These are phyloP conservation scores for Diuraphis noxia DNA, from an alignment of 1,140 invertebrate genomes.

Conservation along the genomic window DNA sequence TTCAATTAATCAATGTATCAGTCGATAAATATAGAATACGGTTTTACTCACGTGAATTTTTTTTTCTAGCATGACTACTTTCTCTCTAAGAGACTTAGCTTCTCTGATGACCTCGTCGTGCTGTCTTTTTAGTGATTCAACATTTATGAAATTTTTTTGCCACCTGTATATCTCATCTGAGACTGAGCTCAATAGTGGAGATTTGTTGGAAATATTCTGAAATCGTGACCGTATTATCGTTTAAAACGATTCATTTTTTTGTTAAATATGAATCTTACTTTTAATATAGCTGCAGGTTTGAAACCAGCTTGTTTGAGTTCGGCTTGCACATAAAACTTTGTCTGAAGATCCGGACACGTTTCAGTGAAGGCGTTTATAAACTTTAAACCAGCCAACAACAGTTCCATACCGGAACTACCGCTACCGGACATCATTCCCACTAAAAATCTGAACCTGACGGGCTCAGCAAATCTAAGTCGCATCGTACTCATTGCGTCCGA, in stretches of 20 bases:
- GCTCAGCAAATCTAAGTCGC: conserved; percentile 84
- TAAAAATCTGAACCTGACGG: conserved; percentile 86
- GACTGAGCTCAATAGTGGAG: conserved; percentile 62
- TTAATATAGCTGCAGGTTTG: conserved; percentile 71
- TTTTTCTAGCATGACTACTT: conserved; percentile 70
- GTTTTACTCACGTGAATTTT: conserved; percentile 67
- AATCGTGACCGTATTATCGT: background rate
- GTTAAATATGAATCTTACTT: conserved; percentile 63
- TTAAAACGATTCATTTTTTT: background rate
- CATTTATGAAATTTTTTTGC: conserved; percentile 72
- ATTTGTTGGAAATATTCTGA: conserved; percentile 46
- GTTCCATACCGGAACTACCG: conserved; percentile 65
- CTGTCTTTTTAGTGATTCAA: conserved; percentile 66
- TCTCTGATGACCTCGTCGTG: conserved; percentile 66
- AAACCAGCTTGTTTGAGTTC: conserved; percentile 84
- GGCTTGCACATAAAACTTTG: conserved; percentile 85
- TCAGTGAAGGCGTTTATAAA: conserved; percentile 83
- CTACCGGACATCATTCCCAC: conserved; percentile 79
- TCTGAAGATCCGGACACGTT: conserved; percentile 73
- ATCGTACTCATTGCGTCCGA: conserved; percentile 89
- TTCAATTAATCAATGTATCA: background rate
- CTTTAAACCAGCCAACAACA: conserved; percentile 79
- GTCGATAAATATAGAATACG: too few relatives aligned
- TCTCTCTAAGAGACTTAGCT: conserved; percentile 66
- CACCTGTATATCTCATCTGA: conserved; percentile 71